A percentile compares a stretch with the other conserved stretches of the same genome.
Evolutionary conservation across 2,797 vertebrate genomes (phyloP).

Genomic region (Anas georgica): DNA sequence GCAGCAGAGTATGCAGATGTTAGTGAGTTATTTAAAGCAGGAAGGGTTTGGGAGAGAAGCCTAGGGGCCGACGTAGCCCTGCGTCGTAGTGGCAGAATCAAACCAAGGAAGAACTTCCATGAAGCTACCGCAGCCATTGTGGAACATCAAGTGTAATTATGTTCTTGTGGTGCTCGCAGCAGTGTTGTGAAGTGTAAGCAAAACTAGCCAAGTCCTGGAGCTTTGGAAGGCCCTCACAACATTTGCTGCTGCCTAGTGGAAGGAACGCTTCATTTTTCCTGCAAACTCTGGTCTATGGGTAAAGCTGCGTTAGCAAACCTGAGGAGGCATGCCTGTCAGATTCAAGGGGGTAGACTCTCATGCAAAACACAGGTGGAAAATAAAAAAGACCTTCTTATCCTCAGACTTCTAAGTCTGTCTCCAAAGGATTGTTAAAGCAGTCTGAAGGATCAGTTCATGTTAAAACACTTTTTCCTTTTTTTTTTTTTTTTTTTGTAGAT

Average conservation of each 20-base stretch:
- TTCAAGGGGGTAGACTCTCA: fast-evolving
- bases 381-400: neutral
- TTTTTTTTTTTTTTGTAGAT: too few relatives aligned
- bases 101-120: neutral
- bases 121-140: neutral
- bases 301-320: neutral
- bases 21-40: conserved; percentile 64
- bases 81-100: neutral
- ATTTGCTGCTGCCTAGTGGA: neutral
- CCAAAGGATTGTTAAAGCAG: neutral
- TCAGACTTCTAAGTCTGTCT: neutral
- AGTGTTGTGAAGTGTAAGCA: neutral
- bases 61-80: neutral
- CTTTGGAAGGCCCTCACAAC: neutral
- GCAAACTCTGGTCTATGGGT: too few relatives aligned
- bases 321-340: neutral
- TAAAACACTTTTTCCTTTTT: neutral
- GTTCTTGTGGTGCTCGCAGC: neutral
- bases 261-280: neutral
- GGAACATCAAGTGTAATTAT: neutral
- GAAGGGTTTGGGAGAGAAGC: conserved; percentile 44
- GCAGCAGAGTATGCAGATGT: conserved; percentile 30
- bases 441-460: neutral
- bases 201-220: neutral
- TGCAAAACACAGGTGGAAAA: fast-evolving